Evolutionary conservation across 1,140 invertebrate genomes (phyloP).

Genomic region (Bombus polaris): DNA sequence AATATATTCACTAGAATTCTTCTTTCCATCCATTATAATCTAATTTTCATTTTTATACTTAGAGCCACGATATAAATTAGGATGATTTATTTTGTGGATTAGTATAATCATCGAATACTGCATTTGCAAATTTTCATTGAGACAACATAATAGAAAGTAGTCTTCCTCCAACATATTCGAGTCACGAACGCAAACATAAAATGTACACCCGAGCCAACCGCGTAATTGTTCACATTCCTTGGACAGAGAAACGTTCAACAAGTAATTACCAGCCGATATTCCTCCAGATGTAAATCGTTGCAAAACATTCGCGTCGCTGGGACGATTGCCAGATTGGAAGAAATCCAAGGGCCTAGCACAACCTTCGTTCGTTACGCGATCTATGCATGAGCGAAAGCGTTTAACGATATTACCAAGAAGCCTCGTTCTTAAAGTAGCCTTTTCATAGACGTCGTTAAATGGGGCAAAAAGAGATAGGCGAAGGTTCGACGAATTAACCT

Average conservation of each 20-base stretch:
- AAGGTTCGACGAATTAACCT: slow-evolving; percentile 3
- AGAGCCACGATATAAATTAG: too few relatives aligned
- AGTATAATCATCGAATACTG: not conserved
- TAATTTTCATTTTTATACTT: too few relatives aligned
- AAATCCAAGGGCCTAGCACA: slow-evolving; percentile 2
- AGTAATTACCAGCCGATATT: not conserved
- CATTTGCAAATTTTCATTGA: not conserved
- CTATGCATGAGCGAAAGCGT: not conserved
- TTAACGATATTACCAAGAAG: not conserved
- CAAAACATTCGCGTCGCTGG: not conserved
- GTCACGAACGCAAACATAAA: not conserved
- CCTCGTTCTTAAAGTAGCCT: slow-evolving; percentile 32
- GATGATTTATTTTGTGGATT: not conserved
- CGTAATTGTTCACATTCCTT: not conserved
- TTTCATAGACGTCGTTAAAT: not conserved
- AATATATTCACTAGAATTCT: too few relatives aligned
- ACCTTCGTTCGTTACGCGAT: slow-evolving; percentile 1
- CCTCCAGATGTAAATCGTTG: not conserved
- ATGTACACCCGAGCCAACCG: not conserved
- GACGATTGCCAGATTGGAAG: slow-evolving; percentile 35
- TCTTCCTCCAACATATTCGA: not conserved
- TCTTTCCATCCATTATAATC: too few relatives aligned
- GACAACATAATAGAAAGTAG: not conserved
- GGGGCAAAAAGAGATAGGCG: not conserved
- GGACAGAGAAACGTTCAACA: not conserved